Base-by-base conservation (phyloP, 2,797 vertebrate species). In the Sternotherus odoratus region DNA sequence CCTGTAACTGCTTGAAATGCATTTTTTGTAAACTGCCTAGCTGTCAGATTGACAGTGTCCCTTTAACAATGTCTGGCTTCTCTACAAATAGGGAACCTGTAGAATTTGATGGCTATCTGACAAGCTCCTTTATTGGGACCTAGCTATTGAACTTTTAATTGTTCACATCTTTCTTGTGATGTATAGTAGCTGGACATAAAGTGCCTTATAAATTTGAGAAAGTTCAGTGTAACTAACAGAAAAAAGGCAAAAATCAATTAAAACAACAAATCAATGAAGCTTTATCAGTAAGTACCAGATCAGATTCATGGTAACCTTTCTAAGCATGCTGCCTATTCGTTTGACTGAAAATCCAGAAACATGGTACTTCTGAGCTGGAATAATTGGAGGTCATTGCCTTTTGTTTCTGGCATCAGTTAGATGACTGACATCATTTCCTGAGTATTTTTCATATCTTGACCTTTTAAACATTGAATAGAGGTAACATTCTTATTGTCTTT, bases 231-330 rank as follows among this genome's bases (percentile, higher is more conserved):
- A 78, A 50, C 36, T 83, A 16, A 39, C 51, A 19, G 26, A 6
- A 2, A 7, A n/a, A 33, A 56, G 36, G 19, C 30, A 28, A 36
- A 91, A 89, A 69, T 3, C 16, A 66, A 74, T 89, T 91, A 83
- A 63, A 87, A 78, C 88, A 87, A 69, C 51, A 87, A 86, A 93
- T 92, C 51, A 74, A 80, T 95, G 77, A 89, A 78, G 43, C 77
- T 91, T 94, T 93, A 87, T 94, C 92, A 92, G 89, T 80, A 84
- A 82, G n/a, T 15, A 1, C 82, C 86, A 93, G 88, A 75, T 88
- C 75, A 83, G 53, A 57, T 89, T 92, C 8, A 1, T 3, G 12
- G 63, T 92, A 86, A 92, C 81, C 83, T 96, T 96, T 89, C 50
- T 91, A 88, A 84, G 50, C n/a, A n/a, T 80, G 79, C 91, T 88